These are phyloP conservation scores for Papilio elwesi DNA, from an alignment of 2,888 invertebrate species.

Conservation along the genomic window DNA sequence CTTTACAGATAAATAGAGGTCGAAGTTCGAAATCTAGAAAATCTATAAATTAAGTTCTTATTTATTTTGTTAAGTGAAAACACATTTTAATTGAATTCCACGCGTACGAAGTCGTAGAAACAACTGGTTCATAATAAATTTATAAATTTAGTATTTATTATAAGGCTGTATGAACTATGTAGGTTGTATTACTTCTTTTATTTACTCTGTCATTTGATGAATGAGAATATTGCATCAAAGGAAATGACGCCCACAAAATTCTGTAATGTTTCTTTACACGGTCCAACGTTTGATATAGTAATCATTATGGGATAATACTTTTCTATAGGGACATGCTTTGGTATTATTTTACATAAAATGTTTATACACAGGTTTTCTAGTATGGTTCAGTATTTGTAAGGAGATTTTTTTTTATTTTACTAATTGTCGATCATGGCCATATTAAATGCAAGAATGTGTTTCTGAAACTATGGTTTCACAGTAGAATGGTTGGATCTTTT, in stretches of 20 bases:
- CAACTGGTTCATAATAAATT: background rate
- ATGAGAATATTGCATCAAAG: background rate
- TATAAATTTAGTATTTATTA: background rate
- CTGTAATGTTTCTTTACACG: background rate
- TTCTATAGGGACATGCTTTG: background rate
- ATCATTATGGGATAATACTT: background rate
- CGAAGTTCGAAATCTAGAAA: too few relatives aligned
- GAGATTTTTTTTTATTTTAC: too few relatives aligned
- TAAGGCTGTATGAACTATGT: background rate
- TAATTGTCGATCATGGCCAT: too few relatives aligned
- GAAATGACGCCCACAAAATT: background rate
- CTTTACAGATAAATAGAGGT: too few relatives aligned
- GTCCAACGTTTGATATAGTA: background rate
- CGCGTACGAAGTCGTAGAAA: background rate
- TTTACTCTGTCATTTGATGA: conserved; percentile 17
- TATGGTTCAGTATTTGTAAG: too few relatives aligned
- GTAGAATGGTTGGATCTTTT: too few relatives aligned
- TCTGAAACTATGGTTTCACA: too few relatives aligned
- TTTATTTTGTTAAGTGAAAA: too few relatives aligned
- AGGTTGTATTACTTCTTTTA: background rate
- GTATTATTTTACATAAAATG: too few relatives aligned
- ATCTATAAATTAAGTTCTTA: too few relatives aligned
- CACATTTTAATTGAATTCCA: background rate
- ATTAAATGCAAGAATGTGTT: too few relatives aligned
- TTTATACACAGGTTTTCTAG: too few relatives aligned